Base-by-base conservation (phyloP, 2,113 vertebrate species). In the Amphiprion percula region DNA sequence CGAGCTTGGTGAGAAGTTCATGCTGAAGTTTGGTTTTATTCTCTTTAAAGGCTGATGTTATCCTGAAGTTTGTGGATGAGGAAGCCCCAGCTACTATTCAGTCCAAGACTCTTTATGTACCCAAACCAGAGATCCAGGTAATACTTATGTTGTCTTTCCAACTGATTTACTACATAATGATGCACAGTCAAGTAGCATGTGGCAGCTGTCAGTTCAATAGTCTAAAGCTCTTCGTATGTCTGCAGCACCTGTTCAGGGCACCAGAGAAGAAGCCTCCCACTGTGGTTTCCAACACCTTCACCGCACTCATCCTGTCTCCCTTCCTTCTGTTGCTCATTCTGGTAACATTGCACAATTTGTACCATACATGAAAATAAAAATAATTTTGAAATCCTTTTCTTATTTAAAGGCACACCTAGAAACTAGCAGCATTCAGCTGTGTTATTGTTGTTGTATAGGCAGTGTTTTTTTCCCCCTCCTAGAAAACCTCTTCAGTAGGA, bases 41-140 rank as follows among this genome's bases (percentile, higher is more conserved):
- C 0, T 83, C 82, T 80, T 92, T 81, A 73, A 71, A 99, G 98
- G 98, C 97, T 68, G 97, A 99, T 74, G 95, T 99, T 46, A 87
- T 97, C 16, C 96, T 99, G 84, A 98, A 96, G 87, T 99, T 99
- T 80, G 94, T 96, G 70, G 98, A 99, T 46, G 98, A 99, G 84
- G 98, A 99, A 81, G 94, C 91, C 0, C 98, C 98, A 4, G 94
- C 94, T 4, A 89, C 95, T 46, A 90, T 97, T 82, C 96, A 97
- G 84, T 92, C 98, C 44, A 98, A 98, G 93, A 99, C 96, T 8
- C 95, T 99, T 47, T 99, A 98, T 60, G 92, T 96, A 52, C 97
- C 98, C 59, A 99, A 99, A 89, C 98, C 96, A 78, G 98, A 99
- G 93, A 99, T 99, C 75, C 95, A 98, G 97, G 98, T 99, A 86